Evolutionary conservation across 2,888 invertebrate species (phyloP), one percentile per base, ranked within the genome.

Genomic region (Anaspis maculata): DNA sequence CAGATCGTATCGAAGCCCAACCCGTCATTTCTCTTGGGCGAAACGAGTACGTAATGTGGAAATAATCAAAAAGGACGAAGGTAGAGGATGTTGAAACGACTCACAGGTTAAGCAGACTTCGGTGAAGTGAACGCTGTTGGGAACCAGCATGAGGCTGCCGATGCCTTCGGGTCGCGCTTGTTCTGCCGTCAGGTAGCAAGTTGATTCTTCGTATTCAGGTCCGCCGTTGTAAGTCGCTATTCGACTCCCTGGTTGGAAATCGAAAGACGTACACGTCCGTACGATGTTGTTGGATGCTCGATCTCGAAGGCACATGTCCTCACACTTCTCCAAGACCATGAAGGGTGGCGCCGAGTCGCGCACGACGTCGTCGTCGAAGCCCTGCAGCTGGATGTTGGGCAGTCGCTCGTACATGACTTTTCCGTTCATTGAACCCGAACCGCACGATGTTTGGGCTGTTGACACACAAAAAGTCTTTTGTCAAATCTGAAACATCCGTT

Each of bases 101-200:
- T 81, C 68, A 90, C 90, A 89, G 24, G 85, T 79, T 32, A 90
- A 72, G 62, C 90, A 90, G 38, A 90, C 82, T 73, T 90, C 90
- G 32, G 85, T 86, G 60, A 89, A 90, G 59, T 90, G 89, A 3
- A 89, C 86, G 54, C 87, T 87, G 49, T 89, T 89, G 1, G 88
- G 88, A 5, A 88, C 86, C 35, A 86, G 73, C 76, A 89, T 86
- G n/a, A 90, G 72, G 43, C 82, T 84, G 19, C 89, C 90, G 26
- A 88, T 84, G 23, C 90, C 90, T 66, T 91, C 90, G 0, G 90
- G 89, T 30, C 81, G 79, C 0, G 88, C 84, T 45, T 87, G 86
- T 60, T 90, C 89, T 19, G 85, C 71, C 0, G 88, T 87, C 42
- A 91, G 64, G 59, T 86, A 89, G 57, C 90, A 90, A 10, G 83